Conservation (phyloP, 2,888 invertebrate species). For the Mimumesa dahlbomi region DNA sequence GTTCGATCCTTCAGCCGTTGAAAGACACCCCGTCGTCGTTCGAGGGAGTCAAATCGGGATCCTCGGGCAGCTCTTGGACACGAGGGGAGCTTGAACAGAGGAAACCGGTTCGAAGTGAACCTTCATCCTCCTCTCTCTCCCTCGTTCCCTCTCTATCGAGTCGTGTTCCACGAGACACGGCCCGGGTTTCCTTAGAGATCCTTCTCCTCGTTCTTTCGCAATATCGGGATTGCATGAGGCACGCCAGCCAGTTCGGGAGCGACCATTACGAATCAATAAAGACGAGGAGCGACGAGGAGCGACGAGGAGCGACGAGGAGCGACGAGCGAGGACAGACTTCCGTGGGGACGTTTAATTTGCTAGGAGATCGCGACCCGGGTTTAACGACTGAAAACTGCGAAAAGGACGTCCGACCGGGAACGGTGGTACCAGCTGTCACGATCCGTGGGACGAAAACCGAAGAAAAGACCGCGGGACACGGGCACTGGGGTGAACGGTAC, state of each 20-base stretch:
- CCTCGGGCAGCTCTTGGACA: constrained; percentile 2
- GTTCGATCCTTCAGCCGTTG: constrained; percentile 14
- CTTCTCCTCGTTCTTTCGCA: constrained; percentile 50
- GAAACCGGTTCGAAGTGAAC: constrained; percentile 53
- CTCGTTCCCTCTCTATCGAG: not conserved
- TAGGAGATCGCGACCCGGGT: constrained; percentile 62
- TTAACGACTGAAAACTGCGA: constrained; percentile 53
- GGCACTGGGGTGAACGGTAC: constrained; percentile 24
- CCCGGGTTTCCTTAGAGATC: constrained; percentile 4
- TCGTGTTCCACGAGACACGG: constrained; percentile 2
- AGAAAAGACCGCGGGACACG: constrained; percentile 23
- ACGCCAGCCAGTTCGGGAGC: constrained; percentile 58
- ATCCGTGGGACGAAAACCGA: constrained; percentile 55
- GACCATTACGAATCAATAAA: constrained; percentile 68
- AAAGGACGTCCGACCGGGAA: constrained; percentile 30
- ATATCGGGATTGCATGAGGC: constrained; percentile 67
- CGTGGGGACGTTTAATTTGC: constrained; percentile 75
- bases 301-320: constrained; percentile 29
- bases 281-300: constrained; percentile 29
- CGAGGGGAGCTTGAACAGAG: constrained; percentile 17
- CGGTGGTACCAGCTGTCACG: constrained; percentile 76
- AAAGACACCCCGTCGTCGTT: constrained; percentile 27
- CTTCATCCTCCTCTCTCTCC: not conserved
- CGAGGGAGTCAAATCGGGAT: constrained; percentile 38
- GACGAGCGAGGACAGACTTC: constrained; percentile 54